Evolutionary conservation across 2,888 invertebrate species (phyloP), one percentile per base, ranked within the genome.

Genomic region (Acrobasis repandana): DNA sequence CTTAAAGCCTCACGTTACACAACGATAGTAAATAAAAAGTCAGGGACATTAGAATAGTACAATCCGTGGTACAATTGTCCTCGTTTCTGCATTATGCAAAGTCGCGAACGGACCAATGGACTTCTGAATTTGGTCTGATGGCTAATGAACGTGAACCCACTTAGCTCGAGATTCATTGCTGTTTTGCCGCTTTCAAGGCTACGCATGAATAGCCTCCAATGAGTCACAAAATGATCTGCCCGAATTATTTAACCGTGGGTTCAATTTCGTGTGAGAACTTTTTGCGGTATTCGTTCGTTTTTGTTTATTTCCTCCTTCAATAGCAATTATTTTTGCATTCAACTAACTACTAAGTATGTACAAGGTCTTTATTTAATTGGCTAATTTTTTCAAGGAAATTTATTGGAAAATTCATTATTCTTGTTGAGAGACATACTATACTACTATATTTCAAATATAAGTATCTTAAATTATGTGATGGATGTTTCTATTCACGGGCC

Each of bases 211-310:
- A 59, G 63, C 63, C 65, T 67, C 58, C 66, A 74, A 75, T 86
- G 85, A 84, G 70, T 84, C 84, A 85, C 70, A 69, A 67, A 75
- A 67, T 72, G 75, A 78, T 81, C 72, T 81, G 81, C 80, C 82
- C 78, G 81, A 82, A 82, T 83, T 86, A 79, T 78, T 52, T 74
- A 74, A 74, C 75, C 65, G 69, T 72, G 68, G 70, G 74, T 71
- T 77, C 69, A 72, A 73, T 79, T 80, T 75, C 74, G 69, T 66
- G 67, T 70, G 66, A 69, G 63, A 59, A 59, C 81, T 67, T 85
- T 84, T 83, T 82, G 74, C 65, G 54, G 10, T 58, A 16, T n/a
- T 9, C 28, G 15, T 54, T 65, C 63, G 65, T 69, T 62, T 66
- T n/a, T 54, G 64, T 73, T 81, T 79, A 76, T 75, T 67, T 63